A percentile compares a stretch with the other conserved stretches of the same genome.
These are phyloP conservation scores for Megaceryle alcyon DNA, from an alignment of 2,797 vertebrate genomes.

Conservation along the genomic window DNA sequence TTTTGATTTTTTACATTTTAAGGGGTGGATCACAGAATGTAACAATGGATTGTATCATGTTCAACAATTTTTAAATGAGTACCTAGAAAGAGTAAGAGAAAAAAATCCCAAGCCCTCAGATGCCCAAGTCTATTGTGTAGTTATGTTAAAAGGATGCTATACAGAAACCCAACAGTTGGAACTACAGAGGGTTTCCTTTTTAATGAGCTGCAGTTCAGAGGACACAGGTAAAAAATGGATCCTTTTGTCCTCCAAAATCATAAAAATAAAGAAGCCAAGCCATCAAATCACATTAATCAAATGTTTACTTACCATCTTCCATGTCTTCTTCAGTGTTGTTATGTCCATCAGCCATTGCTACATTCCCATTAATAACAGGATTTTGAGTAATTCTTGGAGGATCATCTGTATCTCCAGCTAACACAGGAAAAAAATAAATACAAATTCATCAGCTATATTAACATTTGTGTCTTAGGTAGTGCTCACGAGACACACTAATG, in stretches of 20 bases:
- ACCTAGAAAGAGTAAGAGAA: not conserved
- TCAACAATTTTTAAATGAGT: not conserved
- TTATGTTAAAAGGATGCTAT: not conserved
- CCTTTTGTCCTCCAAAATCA: not conserved
- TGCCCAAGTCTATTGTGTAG: not conserved
- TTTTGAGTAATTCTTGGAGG: conserved; percentile 98
- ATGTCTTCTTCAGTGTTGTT: conserved; percentile 98
- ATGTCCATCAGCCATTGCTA: conserved; percentile 96
- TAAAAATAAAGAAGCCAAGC: not conserved
- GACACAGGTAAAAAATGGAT: not conserved
- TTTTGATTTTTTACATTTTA: not conserved
- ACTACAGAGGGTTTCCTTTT: not conserved
- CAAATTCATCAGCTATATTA: not conserved
- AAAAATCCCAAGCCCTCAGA: not conserved
- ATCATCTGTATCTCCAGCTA: conserved; percentile 98
- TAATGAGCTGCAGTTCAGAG: not conserved
- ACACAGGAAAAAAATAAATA: not conserved
- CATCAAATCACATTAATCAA: not conserved
- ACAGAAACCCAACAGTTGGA: not conserved
- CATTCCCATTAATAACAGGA: conserved; percentile 97
- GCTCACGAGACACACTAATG: not conserved
- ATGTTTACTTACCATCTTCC: conserved; percentile 91
- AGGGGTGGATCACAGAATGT: not conserved
- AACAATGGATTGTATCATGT: not conserved
- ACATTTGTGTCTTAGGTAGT: not conserved